Conservation (phyloP, 2,113 vertebrate species). For the Mus spicilegus region DNA sequence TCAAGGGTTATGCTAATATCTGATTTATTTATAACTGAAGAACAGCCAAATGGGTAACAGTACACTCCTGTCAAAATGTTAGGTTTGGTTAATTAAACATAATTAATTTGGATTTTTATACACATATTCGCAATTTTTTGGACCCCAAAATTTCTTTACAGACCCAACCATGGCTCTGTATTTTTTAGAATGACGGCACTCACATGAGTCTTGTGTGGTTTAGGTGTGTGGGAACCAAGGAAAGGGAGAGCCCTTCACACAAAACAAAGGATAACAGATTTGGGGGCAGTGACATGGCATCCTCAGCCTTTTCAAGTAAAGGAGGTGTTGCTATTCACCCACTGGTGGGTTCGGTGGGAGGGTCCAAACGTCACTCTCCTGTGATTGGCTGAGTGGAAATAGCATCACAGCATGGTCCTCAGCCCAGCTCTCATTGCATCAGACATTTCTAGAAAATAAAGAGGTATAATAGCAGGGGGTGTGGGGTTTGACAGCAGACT, state of each 20-base stretch:
- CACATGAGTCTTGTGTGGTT: neutral
- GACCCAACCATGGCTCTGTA: neutral
- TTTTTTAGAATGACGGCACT: slow-evolving; percentile 37
- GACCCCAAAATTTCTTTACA: neutral
- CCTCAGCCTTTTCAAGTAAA: neutral
- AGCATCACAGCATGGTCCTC: neutral
- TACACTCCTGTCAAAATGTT: neutral
- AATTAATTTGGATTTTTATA: slow-evolving; percentile 56
- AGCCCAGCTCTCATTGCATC: neutral
- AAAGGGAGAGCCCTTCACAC: neutral
- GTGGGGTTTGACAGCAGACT: neutral
- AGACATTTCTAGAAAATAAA: neutral
- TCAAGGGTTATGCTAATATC: neutral
- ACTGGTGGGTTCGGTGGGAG: neutral
- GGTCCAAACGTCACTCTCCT: neutral
- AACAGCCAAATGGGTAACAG: neutral
- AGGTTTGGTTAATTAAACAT: slow-evolving; percentile 45
- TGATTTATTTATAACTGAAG: neutral
- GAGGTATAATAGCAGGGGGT: neutral
- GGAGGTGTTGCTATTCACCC: neutral
- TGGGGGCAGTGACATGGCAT: neutral
- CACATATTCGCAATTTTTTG: slow-evolving; percentile 48
- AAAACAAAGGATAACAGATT: slow-evolving; percentile 29
- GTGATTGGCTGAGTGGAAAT: neutral
- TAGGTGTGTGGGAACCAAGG: neutral